phyloP scores from a whole-genome alignment of 2,888 invertebrate genomes.

The Gryllus longicercus region DNA sequence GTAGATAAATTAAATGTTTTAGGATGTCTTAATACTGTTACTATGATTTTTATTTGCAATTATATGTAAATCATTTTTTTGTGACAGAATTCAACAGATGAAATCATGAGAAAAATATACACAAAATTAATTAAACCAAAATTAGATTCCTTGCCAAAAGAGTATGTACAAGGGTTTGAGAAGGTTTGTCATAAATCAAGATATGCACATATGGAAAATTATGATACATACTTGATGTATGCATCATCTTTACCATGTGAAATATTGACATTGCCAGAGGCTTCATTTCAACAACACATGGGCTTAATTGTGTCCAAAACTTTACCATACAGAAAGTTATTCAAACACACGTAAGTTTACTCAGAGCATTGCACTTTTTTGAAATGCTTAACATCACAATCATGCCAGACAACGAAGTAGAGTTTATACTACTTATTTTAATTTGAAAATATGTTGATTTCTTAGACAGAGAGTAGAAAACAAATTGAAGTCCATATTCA shows the following conservation, averaged over 20 bases:
- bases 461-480: too few species aligned
- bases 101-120: background rate
- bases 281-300: background rate
- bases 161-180: background rate
- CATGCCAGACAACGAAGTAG: too few species aligned
- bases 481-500: too few species aligned
- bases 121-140: background rate
- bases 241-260: background rate
- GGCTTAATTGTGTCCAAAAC: background rate
- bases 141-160: background rate
- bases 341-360: slow-evolving; percentile 3
- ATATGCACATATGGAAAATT: background rate
- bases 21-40: too few species aligned
- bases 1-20: too few species aligned
- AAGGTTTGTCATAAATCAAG: background rate
- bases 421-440: too few species aligned
- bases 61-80: background rate
- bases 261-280: background rate
- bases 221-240: background rate
- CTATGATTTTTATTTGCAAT: too few species aligned
- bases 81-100: background rate
- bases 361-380: background rate
- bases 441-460: too few species aligned
- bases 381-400: too few species aligned
- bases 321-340: background rate